Base-by-base conservation (phyloP, 2,888 invertebrate species). In the Pyrrhia umbra region DNA sequence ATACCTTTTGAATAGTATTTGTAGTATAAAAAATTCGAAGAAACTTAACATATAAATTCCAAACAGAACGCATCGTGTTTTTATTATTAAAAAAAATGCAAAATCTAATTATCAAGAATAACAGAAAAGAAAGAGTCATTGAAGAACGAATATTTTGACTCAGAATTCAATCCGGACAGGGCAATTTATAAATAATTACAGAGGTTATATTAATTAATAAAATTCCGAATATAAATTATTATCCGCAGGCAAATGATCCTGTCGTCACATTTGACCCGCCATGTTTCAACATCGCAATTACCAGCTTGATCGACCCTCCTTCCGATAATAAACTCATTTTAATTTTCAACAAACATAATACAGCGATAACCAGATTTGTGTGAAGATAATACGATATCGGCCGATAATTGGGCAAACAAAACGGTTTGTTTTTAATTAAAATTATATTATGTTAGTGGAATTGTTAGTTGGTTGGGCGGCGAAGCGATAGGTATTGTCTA, bases 351-450 rank as follows among this genome's bases (percentile, higher is more conserved):
- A 65, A 73, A 57, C 68, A 80, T 85, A 79, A 85, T 80, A 75
- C 75, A 75, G 70, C 74, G 83, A 81, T 83, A 82, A 84, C 83
- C 79, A 75, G 82, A 86, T 82, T 79, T 81, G 79, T 80, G 74
- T 78, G 77, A 82, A 83, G 82, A 85, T 86, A 87, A 84, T 81
- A 65, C 64, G 63, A 76, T 80, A 78, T 79, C 68, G 63, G 58
- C 51, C 58, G 68, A 75, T 82, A 82, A 84, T 85, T 83, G 81
- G 60, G 65, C 77, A 78, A 80, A 79, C 80, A 79, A 80, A 57
- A 77, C 6, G 27, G 74, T 83, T 84, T 82, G 78, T 75, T 79
- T 82, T 85, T 85, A 81, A 85, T 85, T 84, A 79, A 75, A 62
- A 64, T 56, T 55, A 43, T 68, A 56, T 60, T 62, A 66, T 50